Evolutionary conservation across 1,140 invertebrate genomes (phyloP).

Genomic region (Archegozetes longisetosus): DNA sequence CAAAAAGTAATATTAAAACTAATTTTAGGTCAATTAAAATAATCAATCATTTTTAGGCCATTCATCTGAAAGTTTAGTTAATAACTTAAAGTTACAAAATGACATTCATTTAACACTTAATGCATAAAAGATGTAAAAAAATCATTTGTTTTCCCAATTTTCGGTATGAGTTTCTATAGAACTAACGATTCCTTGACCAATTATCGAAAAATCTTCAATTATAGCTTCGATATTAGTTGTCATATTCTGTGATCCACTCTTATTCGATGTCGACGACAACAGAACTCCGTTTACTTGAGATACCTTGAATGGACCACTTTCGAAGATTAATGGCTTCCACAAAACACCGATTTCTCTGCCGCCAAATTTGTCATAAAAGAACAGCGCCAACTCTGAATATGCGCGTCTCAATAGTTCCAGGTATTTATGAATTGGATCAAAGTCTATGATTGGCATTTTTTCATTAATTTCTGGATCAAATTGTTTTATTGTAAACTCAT

Average conservation of each 20-base stretch:
- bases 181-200: constrained; percentile 43
- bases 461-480: neutral
- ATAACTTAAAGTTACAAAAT: no score
- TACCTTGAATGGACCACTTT: constrained; percentile 52
- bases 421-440: constrained; percentile 53
- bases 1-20: no score
- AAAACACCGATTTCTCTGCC: constrained; percentile 60
- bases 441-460: constrained; percentile 51
- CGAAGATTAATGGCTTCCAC: constrained; percentile 51
- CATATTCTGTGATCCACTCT: constrained; percentile 31
- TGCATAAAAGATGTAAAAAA: no score
- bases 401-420: constrained; percentile 52
- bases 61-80: no score
- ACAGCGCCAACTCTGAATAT: constrained; percentile 60
- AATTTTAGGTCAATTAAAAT: no score
- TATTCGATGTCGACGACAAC: constrained; percentile 27
- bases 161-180: no score
- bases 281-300: constrained; percentile 16
- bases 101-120: no score
- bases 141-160: no score
- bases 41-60: no score
- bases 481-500: neutral
- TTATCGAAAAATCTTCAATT: constrained; percentile 50
- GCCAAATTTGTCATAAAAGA: constrained; percentile 73
- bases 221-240: constrained; percentile 46